A percentile compares a stretch with the other conserved stretches of the same genome.
These are phyloP conservation scores for Cryptotis parvus DNA, from an alignment of 2,113 vertebrate species.

Conservation along the genomic window DNA sequence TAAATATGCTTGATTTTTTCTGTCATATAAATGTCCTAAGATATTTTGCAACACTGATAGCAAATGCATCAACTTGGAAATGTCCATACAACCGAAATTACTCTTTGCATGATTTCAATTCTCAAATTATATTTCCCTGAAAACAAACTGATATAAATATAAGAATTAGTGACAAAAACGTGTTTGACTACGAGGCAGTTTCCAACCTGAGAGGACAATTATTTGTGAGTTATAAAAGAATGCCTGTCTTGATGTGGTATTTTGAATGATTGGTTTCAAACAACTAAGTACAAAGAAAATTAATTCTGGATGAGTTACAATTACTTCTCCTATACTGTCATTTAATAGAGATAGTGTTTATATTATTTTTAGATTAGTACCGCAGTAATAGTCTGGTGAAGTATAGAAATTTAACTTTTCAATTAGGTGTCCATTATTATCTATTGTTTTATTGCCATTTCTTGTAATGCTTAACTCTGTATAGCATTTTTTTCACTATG, in stretches of 20 bases:
- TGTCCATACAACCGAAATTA: slow-evolving; percentile 48
- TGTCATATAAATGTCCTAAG: neutral
- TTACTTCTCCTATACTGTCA: slow-evolving; percentile 23
- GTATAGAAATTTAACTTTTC: slow-evolving; percentile 46
- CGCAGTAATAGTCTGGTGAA: neutral
- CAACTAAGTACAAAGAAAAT: slow-evolving; percentile 44
- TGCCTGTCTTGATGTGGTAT: slow-evolving; percentile 28
- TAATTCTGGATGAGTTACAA: slow-evolving; percentile 60
- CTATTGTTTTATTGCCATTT: slow-evolving; percentile 25
- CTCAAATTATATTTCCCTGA: neutral
- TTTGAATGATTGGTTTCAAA: slow-evolving; percentile 65
- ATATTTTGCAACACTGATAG: neutral
- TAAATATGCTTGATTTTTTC: neutral
- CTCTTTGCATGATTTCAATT: slow-evolving; percentile 35
- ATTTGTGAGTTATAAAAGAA: slow-evolving; percentile 20
- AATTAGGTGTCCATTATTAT: slow-evolving; percentile 43
- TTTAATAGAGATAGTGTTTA: slow-evolving; percentile 16
- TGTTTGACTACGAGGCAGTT: slow-evolving; percentile 5
- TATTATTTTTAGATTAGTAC: slow-evolving; percentile 36
- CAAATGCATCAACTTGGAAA: slow-evolving; percentile 51
- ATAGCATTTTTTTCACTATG: neutral
- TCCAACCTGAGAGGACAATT: slow-evolving; percentile 50
- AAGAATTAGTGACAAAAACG: slow-evolving; percentile 31
- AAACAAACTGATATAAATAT: slow-evolving; percentile 28
- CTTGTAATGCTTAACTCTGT: neutral